Conservation (phyloP, 2,113 vertebrate species). For the Corythoichthys haematopterus region DNA sequence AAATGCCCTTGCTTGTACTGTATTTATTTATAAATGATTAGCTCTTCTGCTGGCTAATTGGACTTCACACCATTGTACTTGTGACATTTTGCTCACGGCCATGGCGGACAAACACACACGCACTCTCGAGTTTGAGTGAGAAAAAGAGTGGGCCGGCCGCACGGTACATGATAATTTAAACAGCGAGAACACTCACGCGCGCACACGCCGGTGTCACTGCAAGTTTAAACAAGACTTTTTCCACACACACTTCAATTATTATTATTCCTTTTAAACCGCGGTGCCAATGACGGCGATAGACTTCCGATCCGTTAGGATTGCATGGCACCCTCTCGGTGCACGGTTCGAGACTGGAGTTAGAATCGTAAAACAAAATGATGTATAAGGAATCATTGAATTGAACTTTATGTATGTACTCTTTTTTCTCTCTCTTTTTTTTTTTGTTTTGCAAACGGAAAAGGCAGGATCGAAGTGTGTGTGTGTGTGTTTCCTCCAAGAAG, state of each 20-base stretch:
- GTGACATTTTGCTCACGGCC: conserved; percentile 75
- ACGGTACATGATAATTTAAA: conserved; percentile 70
- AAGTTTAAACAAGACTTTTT: conserved; percentile 41
- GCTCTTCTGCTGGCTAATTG: conserved; percentile 54
- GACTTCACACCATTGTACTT: conserved; percentile 69
- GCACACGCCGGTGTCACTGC: conserved; percentile 51
- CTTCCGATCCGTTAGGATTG: too few species aligned
- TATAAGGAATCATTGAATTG: too few species aligned
- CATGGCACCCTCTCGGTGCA: too few species aligned
- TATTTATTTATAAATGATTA: neutral
- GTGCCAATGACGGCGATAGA: too few species aligned
- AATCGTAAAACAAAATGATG: too few species aligned
- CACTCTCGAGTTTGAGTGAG: conserved; percentile 66
- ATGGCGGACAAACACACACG: conserved; percentile 66
- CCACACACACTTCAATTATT: neutral
- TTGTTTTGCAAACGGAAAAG: too few species aligned
- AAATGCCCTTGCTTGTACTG: neutral
- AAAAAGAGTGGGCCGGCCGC: conserved; percentile 70
- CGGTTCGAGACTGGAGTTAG: too few species aligned
- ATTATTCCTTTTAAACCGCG: too few species aligned
- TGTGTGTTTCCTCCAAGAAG: too few species aligned
- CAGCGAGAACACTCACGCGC: conserved; percentile 58
- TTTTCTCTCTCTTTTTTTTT: too few species aligned
- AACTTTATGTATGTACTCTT: too few species aligned
- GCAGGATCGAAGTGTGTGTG: too few species aligned